Evolutionary conservation across 2,113 vertebrate species (phyloP).

Genomic region (Psilopogon haemacephalus): DNA sequence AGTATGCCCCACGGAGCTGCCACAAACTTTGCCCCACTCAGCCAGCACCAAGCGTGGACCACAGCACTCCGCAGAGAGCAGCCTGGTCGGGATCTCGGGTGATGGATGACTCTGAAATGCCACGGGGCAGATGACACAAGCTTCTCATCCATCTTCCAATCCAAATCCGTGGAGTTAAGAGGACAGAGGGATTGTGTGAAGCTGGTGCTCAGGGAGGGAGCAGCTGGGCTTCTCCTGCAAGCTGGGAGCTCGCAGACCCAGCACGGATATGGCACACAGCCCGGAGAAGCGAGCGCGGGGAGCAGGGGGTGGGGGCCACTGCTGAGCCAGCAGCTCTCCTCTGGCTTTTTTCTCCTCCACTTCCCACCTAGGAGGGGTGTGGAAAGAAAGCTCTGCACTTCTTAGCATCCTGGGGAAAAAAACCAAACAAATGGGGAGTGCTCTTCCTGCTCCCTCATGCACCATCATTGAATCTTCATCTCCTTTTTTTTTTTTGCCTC

Average conservation of each 20-base stretch:
- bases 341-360: neutral
- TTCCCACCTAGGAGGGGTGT: neutral
- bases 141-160: neutral
- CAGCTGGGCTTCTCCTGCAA: neutral
- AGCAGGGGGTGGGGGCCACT: neutral
- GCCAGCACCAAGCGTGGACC: neutral
- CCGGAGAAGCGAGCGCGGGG: rapidly evolving
- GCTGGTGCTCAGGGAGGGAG: rapidly evolving
- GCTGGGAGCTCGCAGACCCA: neutral
- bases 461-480: rapidly evolving
- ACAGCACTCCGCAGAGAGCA: rapidly evolving
- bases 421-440: rapidly evolving
- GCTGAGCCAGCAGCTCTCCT: neutral
- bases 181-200: rapidly evolving
- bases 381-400: neutral
- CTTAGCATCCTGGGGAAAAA: rapidly evolving
- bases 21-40: neutral
- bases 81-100: neutral
- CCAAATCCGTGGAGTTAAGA: neutral
- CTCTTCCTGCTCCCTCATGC: rapidly evolving
- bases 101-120: neutral
- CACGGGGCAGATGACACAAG: neutral
- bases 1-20: rapidly evolving
- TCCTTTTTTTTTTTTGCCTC: rapidly evolving
- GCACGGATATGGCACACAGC: neutral